Conservation (phyloP, 37 sponge, comb jelly and placozoan species). For the Spongia lamella region DNA sequence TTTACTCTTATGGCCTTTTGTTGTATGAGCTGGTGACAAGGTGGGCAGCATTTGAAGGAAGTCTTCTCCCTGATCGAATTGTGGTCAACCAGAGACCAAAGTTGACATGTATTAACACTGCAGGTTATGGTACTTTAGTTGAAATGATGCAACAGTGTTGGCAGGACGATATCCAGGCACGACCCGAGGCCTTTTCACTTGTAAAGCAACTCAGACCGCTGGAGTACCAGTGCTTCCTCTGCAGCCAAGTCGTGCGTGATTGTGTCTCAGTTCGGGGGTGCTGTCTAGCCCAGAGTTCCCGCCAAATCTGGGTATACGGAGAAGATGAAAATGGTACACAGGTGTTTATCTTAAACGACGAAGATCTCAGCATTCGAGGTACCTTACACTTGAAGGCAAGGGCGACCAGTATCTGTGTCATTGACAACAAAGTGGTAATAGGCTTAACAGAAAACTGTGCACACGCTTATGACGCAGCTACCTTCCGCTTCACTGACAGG, state of each 20-base stretch:
- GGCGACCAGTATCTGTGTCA: slow-evolving; percentile 54
- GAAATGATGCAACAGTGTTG: slow-evolving; percentile 76
- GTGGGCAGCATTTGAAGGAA: slow-evolving; percentile 56
- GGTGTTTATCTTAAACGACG: slow-evolving; percentile 70
- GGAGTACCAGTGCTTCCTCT: slow-evolving; percentile 53
- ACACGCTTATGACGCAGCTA: slow-evolving; percentile 73
- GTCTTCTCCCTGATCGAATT: slow-evolving; percentile 17
- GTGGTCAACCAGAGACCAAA: slow-evolving; percentile 58
- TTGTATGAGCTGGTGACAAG: slow-evolving; percentile 77
- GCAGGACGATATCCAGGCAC: slow-evolving; percentile 47
- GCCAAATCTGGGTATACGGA: slow-evolving; percentile 78
- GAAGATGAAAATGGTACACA: slow-evolving; percentile 71
- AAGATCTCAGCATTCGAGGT: slow-evolving; percentile 64
- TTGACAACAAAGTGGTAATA: slow-evolving; percentile 76
- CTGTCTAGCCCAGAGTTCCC: slow-evolving; percentile 56
- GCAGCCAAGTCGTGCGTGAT: slow-evolving; percentile 56
- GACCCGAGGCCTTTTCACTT: slow-evolving; percentile 42
- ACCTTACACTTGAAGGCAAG: slow-evolving; percentile 63
- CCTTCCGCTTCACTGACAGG: slow-evolving; percentile 70
- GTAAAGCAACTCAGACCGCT: slow-evolving; percentile 30
- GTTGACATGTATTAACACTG: slow-evolving; percentile 35
- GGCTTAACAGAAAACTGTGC: slow-evolving; percentile 74
- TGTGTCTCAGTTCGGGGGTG: slow-evolving; percentile 67
- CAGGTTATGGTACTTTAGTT: slow-evolving; percentile 55
- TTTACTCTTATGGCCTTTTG: slow-evolving; percentile 77